Evolutionary conservation across 2,797 vertebrate genomes (phyloP), one percentile per base, ranked within the genome.

Genomic region (Artibeus lituratus): DNA sequence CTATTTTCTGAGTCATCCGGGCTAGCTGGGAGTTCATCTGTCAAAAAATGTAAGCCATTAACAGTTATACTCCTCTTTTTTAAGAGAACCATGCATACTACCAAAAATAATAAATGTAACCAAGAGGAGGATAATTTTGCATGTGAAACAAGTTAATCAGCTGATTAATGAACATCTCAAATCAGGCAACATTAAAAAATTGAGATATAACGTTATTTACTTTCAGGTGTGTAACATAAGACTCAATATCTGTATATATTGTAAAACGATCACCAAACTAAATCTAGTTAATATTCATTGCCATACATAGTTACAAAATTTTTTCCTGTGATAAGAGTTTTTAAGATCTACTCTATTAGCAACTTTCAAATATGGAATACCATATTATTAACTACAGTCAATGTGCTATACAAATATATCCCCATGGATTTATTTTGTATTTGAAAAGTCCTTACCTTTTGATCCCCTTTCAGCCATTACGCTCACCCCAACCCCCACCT

Each of bases 1-100:
- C 99, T 99, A 98, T 99, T 99, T 94, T 99, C 99, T 0, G 99
- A 99, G 97, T 99, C 99, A 87, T 99, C 99, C 35, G 99, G 99
- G 98, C 99, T 99, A 89, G 98, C 99, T 49, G 98, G 99, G 0
- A 99, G 98, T 95, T 99, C 99, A 96, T 99, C 99, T 95, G 98
- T 98, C 99, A 98, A 74, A 87, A 7, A 51, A 96, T 7, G 19
- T 37, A 35, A 90, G 44, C 32, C 29, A 3, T 82, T 97, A 93
- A 97, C 94, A 37, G 77, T 51, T 72, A 37, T 2, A 78, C 2
- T 62, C 10, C 42, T 80, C 24, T 80, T 39, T 65, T 57, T 53
- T 57, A 44, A 55, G 15, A 85, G 21, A 93, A 87, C 16, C 47
- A 55, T 87, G 47, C 19, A 78, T 11, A 65, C 7, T 47, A 37